Evolutionary conservation across 2,797 vertebrate genomes (phyloP), one percentile per base, ranked within the genome.

Genomic region (Tragelaphus eurycerus): DNA sequence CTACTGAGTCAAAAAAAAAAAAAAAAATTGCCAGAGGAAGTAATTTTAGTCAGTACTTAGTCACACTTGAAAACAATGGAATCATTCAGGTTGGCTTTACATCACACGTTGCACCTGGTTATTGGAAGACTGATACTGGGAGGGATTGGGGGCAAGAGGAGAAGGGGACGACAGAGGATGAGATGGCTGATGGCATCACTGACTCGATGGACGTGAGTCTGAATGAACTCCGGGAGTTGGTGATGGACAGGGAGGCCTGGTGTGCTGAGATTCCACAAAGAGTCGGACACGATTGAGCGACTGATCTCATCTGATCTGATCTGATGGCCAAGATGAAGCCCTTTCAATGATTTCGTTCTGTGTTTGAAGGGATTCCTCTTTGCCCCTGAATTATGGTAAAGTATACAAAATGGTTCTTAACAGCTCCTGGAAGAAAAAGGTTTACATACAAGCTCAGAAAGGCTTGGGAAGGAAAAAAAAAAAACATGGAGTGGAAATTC

Each of bases 21-120:
- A 91, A 78, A 89, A 94, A 98, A 96, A 90, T 90, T 90, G 96
- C 90, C 97, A 98, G 98, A 98, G 98, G 98, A 99, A 99, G 98
- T 98, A 98, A 99, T 98, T 97, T 98, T 97, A 96, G 91, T 95
- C 94, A 99, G 97, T 97, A 97, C 9, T 59, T 19, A 98, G 97
- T 98, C 97, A 98, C 91, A 89, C 93, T 98, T 95, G 90, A 98
- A 98, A 98, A 98, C 95, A 98, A 97, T 90, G 97, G 2, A 96
- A 86, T 60, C 94, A 95, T 90, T 98, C 98, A 93, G 97, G 95
- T 95, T 93, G 98, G 98, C 98, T 98, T 98, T 95, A 96, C 96
- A 93, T 98, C 86, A 97, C 90, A 95, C 89, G 91, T 83, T 95
- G 87, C 38, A 83, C 96, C 94, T 93, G 54, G 76, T 95, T 64